Evolutionary conservation across 2,888 invertebrate species (phyloP).

Genomic region (Athalia circularis): DNA sequence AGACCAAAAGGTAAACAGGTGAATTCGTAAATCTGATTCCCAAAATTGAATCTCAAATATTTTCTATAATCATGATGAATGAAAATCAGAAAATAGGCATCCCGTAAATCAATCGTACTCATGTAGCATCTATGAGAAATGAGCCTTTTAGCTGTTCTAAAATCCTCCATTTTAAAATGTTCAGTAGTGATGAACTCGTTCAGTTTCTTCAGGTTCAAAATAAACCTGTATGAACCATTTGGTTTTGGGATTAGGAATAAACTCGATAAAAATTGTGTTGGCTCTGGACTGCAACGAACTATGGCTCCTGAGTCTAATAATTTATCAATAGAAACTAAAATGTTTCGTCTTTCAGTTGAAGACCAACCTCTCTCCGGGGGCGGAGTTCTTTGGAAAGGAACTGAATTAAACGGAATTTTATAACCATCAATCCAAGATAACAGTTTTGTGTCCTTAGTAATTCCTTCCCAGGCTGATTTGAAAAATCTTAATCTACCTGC

Average conservation of each 20-base stretch:
- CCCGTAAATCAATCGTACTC: slow-evolving; percentile 45
- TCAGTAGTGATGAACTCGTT: not conserved
- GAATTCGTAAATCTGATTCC: slow-evolving; percentile 46
- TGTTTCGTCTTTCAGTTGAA: not conserved
- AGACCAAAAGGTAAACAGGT: slow-evolving; percentile 46
- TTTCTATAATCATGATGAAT: slow-evolving; percentile 46
- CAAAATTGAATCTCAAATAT: slow-evolving; percentile 49
- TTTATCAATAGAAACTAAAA: not conserved
- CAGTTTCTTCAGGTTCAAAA: not conserved
- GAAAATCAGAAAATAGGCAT: slow-evolving; percentile 49
- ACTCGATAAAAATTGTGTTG: too few relatives aligned
- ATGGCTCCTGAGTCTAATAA: slow-evolving; percentile 6
- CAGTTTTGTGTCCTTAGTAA: not conserved
- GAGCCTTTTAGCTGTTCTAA: slow-evolving; percentile 50
- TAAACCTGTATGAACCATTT: too few relatives aligned
- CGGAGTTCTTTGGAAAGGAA: not conserved
- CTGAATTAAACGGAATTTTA: slow-evolving; percentile 11
- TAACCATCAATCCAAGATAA: slow-evolving; percentile 20
- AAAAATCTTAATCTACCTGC: slow-evolving; percentile 23
- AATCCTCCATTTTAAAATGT: slow-evolving; percentile 55
- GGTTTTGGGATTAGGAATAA: too few relatives aligned
- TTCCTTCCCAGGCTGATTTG: slow-evolving; percentile 8
- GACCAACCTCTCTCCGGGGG: not conserved
- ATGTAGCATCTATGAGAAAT: slow-evolving; percentile 47
- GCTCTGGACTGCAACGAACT: not conserved